These are phyloP conservation scores for Drosophila robusta DNA, from an alignment of 2,888 invertebrate genomes.

Conservation along the genomic window DNA sequence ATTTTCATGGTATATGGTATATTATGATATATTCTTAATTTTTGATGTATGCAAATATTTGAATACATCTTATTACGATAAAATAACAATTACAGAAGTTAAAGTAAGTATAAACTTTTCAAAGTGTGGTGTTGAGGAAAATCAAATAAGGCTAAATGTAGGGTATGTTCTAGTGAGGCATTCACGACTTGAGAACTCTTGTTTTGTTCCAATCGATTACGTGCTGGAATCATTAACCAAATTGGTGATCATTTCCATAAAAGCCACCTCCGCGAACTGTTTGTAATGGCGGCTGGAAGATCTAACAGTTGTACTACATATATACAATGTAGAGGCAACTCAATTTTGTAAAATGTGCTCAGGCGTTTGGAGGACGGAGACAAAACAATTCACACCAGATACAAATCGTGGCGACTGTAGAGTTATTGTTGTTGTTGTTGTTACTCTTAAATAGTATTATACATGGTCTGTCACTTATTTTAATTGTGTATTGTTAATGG, in stretches of 20 bases:
- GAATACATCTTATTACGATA: too few species aligned
- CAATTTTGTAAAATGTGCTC: slow-evolving; percentile 36
- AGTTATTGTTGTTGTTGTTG: slow-evolving; percentile 40
- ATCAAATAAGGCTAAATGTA: too few species aligned
- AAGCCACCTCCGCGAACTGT: slow-evolving; percentile 4
- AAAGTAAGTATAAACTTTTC: too few species aligned
- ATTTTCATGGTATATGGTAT: too few species aligned
- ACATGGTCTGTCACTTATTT: slow-evolving; percentile 76
- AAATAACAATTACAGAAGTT: too few species aligned
- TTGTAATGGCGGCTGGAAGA: background rate
- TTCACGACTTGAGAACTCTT: too few species aligned
- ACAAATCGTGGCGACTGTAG: slow-evolving; percentile 52
- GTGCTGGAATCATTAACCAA: too few species aligned
- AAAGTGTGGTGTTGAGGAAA: too few species aligned
- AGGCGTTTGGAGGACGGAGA: slow-evolving; percentile 31
- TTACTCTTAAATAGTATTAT: slow-evolving; percentile 56
- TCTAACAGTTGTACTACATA: slow-evolving; percentile 12
- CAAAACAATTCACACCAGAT: slow-evolving; percentile 64
- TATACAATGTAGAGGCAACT: slow-evolving; percentile 11
- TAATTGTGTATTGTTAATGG: slow-evolving; percentile 75
- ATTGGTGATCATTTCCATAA: slow-evolving; percentile 23
- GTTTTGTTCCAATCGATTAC: too few species aligned
- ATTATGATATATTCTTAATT: too few species aligned
- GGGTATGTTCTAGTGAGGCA: too few species aligned
- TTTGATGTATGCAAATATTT: too few species aligned